Evolutionary conservation across 2,888 invertebrate genomes (phyloP), one percentile per base, ranked within the genome.

Genomic region (Odontocerum albicorne): DNA sequence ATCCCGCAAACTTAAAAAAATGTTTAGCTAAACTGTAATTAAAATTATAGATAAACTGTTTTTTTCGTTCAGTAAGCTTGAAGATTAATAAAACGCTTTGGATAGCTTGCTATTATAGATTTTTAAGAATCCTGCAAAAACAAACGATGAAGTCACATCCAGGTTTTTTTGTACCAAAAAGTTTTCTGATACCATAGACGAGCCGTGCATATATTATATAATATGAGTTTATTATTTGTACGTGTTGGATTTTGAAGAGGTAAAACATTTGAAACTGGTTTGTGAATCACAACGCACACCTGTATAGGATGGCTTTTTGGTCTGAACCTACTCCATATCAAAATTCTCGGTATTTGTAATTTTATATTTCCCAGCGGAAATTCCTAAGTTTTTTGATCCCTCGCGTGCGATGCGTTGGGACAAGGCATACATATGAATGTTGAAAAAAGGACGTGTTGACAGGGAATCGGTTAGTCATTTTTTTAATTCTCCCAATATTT

Each of bases 261-360:
- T 27, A 10, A 4, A 12, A 35, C 4, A 4, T 10, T 35, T 19
- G 35, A 21, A 33, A 45, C 46, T 8, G 46, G 46, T 46, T 46
- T 35, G 22, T 46, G 46, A 46, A 35, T 46, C 46, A 46, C 35
- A 8, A 21, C 17, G n/a, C 35, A 35, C 33, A 46, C 46, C 46
- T 46, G 46, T 35, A 27, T 27, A 46, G 33, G 44, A 44, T 27
- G 19, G 19, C 31, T 32, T 32, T 8, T 32, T 27, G 27, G 27
- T 27, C 10, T 27, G 27, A 7, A 27, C 10, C 10, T 10, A 7
- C 4, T 7, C 4, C 10, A 27, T 27, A 27, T 27, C 6, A 7
- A 27, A 7, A 27, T n/a, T n/a, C n/a, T 4, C 27, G 10, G 27
- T 27, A 13, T 21, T 21, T 12, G 35, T 4, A 8, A 35, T 27